A percentile compares a stretch with the other conserved stretches of the same genome.
These are phyloP conservation scores for Peromyscus leucopus DNA, from an alignment of 2,113 vertebrate genomes.

Conservation along the genomic window DNA sequence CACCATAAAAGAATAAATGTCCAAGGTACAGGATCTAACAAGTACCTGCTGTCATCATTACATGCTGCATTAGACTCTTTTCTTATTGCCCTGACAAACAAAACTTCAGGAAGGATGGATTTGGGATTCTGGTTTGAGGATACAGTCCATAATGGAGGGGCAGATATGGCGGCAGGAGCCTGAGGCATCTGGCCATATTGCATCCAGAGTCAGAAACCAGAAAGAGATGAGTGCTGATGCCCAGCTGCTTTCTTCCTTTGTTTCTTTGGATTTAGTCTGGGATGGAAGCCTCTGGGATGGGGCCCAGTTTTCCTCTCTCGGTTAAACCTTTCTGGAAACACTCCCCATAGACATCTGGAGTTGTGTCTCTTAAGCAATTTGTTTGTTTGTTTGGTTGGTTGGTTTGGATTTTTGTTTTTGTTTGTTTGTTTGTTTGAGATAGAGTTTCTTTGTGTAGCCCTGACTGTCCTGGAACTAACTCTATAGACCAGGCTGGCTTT, in stretches of 20 bases:
- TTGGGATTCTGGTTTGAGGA: not conserved
- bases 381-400: not conserved
- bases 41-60: too few species aligned
- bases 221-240: not conserved
- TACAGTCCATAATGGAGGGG: not conserved
- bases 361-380: not conserved
- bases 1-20: not conserved
- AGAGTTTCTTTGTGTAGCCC: not conserved
- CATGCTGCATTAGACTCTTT: not conserved
- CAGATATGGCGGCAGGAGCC: too few species aligned
- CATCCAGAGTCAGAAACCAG: not conserved
- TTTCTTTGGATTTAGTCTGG: not conserved
- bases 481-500: not conserved
- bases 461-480: not conserved
- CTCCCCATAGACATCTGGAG: not conserved
- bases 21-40: accelerated
- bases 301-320: not conserved
- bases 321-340: not conserved
- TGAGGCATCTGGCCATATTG: too few species aligned
- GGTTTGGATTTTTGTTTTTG: not conserved
- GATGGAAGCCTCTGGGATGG: not conserved
- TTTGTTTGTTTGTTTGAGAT: not conserved
- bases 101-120: not conserved
- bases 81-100: not conserved
- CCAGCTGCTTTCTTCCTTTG: not conserved